Evolutionary conservation across 2,888 invertebrate species (phyloP).

Genomic region (Eulithis testata): DNA sequence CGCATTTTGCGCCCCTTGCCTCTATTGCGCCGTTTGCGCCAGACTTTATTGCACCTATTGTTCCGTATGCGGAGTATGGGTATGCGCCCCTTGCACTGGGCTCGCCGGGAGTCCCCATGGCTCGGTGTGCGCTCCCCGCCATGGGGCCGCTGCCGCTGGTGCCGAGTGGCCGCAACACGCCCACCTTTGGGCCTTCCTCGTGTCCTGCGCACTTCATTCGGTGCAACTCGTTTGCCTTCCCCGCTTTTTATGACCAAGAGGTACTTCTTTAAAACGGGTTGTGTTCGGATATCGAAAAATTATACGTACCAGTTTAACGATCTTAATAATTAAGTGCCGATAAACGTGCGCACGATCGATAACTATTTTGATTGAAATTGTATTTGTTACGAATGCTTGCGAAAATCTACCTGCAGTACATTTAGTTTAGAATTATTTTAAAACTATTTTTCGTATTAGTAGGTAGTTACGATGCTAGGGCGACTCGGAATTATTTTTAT

Average conservation of each 20-base stretch:
- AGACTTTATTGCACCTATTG: conserved; percentile 23
- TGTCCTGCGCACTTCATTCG: conserved; percentile 41
- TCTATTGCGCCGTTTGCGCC: conserved; percentile 31
- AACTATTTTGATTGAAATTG: conserved; percentile 12
- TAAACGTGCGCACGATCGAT: conserved; percentile 5
- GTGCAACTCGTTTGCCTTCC: conserved; percentile 46
- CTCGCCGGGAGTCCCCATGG: conserved; percentile 21
- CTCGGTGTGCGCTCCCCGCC: conserved; percentile 43
- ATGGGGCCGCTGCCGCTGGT: conserved; percentile 36
- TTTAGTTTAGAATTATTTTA: conserved; percentile 5
- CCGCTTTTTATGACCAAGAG: conserved; percentile 55
- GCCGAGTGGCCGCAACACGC: conserved; percentile 37
- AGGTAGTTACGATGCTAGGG: conserved; percentile 23
- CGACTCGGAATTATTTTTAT: conserved; percentile 25
- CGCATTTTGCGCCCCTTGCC: conserved; percentile 39
- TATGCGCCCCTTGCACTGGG: conserved; percentile 17
- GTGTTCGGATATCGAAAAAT: conserved; percentile 34
- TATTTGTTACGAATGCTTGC: conserved; percentile 29
- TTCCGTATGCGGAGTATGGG: conserved; percentile 25
- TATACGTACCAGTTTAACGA: conserved; percentile 11
- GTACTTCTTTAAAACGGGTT: conserved; percentile 43
- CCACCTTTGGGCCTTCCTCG: conserved; percentile 37
- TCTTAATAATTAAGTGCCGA: conserved; percentile 7
- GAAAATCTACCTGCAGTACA: conserved; percentile 19
- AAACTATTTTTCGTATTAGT: conserved; percentile 14